These are phyloP conservation scores for Protomyctophum bolini DNA, from an alignment of 2,113 vertebrate genomes.

Conservation along the genomic window DNA sequence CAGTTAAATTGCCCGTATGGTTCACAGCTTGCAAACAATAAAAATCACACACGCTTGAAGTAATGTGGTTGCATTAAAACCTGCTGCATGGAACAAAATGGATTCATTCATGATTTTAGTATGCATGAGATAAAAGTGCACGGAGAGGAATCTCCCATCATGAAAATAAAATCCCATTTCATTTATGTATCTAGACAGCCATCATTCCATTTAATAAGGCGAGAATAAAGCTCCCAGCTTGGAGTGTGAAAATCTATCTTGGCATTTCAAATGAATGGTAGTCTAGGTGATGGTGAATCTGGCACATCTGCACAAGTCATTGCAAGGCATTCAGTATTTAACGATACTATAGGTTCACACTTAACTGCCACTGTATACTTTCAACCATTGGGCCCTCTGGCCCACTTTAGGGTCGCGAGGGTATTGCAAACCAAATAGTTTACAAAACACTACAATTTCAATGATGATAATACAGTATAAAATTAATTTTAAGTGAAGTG, in stretches of 20 bases:
- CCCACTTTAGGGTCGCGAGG: too few relatives aligned
- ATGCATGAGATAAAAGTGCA: constrained; percentile 2
- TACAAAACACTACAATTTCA: too few relatives aligned
- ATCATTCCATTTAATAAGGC: not conserved
- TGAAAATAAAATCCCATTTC: not conserved
- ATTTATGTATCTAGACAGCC: not conserved
- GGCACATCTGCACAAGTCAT: constrained; percentile 20
- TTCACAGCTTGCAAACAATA: constrained; percentile 19
- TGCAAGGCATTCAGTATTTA: constrained; percentile 1
- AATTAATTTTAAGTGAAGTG: too few relatives aligned
- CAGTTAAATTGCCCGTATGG: not conserved
- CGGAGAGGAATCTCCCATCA: not conserved
- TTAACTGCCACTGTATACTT: not conserved
- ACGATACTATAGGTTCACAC: not conserved
- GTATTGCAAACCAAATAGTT: too few relatives aligned
- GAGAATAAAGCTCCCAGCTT: not conserved
- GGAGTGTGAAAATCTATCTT: constrained; percentile 1
- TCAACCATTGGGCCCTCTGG: not conserved
- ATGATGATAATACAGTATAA: too few relatives aligned
- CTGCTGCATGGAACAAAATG: not conserved
- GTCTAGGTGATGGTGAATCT: not conserved
- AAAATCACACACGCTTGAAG: not conserved
- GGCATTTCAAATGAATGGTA: not conserved
- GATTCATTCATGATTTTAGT: constrained; percentile 8
- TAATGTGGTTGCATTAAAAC: constrained; percentile 11